Conservation (phyloP, 2,888 invertebrate genomes). For the Caenorhabditis sinica region DNA sequence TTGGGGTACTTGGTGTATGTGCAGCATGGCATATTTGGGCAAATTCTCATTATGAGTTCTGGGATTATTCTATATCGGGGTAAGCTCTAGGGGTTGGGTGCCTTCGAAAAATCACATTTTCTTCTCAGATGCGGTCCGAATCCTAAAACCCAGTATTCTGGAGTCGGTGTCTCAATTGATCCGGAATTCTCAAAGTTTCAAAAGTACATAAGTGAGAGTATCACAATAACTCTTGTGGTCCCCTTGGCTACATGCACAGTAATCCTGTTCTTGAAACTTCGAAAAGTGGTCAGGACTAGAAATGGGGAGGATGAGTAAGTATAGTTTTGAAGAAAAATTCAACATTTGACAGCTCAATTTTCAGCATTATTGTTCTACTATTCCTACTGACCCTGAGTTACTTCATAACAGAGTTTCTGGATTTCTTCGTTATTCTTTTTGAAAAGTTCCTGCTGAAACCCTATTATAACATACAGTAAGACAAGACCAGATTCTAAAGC, state of each 20-base stretch:
- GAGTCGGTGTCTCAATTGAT: background rate
- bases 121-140: background rate
- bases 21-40: background rate
- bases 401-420: background rate
- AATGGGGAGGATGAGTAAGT: slow-evolving; percentile 1
- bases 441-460: background rate
- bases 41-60: background rate
- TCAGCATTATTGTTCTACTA: background rate
- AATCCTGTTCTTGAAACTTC: background rate
- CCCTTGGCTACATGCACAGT: background rate
- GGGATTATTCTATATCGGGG: background rate
- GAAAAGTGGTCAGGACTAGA: background rate
- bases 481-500: background rate
- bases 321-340: background rate
- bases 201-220: background rate
- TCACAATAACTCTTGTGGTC: background rate
- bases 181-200: background rate
- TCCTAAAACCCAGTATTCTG: background rate
- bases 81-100: background rate
- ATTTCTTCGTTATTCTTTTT: background rate
- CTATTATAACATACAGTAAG: background rate
- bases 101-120: background rate
- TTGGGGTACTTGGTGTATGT: background rate
- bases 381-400: background rate
- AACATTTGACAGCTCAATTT: no score